Conservation (phyloP, 37 sponge, comb jelly and placozoan species). For the Chondrosia reniformis region DNA sequence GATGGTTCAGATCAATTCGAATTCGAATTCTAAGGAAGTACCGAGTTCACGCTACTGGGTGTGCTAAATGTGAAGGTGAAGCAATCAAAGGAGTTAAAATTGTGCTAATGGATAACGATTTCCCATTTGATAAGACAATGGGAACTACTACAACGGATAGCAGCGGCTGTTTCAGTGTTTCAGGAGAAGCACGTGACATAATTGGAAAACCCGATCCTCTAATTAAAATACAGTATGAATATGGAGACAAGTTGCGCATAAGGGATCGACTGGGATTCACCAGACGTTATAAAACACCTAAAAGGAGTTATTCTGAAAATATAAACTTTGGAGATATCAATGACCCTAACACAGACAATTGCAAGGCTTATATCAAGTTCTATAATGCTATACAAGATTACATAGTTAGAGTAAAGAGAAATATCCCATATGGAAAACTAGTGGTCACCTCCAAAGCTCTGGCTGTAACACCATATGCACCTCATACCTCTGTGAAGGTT, state of each 20-base stretch:
- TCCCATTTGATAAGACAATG: background rate
- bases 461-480: constrained; percentile 9
- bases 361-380: constrained; percentile 18
- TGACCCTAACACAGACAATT: constrained; percentile 14
- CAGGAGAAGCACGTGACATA: background rate
- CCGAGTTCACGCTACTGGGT: too few species aligned
- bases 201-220: constrained; percentile 12
- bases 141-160: background rate
- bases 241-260: background rate
- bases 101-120: background rate
- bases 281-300: background rate
- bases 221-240: constrained; percentile 3
- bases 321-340: constrained; percentile 17
- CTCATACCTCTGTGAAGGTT: background rate
- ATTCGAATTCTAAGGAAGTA: too few species aligned
- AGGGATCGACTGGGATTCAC: background rate
- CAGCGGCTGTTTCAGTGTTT: background rate
- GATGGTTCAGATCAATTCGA: too few species aligned
- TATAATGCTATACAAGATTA: constrained; percentile 9
- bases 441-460: background rate
- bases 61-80: too few species aligned
- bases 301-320: background rate
- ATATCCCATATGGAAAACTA: constrained; percentile 3
- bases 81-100: too few species aligned
- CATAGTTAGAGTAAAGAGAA: background rate